Percentiles rank a stretch among this genome's conserved stretches.
Conservation (phyloP, 2,113 vertebrate genomes). For the Brienomyrus longianalis region DNA sequence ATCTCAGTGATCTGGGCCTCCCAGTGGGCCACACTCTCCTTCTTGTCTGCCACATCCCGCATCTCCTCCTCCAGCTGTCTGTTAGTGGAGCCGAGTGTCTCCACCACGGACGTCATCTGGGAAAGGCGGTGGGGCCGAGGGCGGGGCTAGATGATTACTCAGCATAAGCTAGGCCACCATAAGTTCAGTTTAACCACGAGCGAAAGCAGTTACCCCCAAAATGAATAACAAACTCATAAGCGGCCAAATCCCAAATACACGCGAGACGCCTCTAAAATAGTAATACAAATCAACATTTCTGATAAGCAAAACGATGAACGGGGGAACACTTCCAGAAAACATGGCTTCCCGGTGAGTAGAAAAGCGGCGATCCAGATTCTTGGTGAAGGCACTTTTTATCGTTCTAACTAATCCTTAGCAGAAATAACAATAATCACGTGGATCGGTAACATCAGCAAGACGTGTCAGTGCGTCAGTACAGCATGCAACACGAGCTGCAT, state of each 20-base stretch:
- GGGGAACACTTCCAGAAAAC: background rate
- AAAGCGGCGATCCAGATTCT: background rate
- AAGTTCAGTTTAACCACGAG: background rate
- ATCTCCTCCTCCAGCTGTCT: constrained; percentile 88
- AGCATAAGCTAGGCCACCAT: background rate
- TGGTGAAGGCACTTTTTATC: background rate
- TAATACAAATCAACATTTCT: background rate
- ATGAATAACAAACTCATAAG: background rate
- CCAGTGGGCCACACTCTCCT: constrained; percentile 95
- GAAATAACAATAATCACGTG: background rate
- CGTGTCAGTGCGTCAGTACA: no score
- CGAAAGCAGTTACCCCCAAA: background rate
- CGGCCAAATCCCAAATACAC: background rate
- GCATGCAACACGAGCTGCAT: no score
- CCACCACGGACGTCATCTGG: constrained; percentile 74
- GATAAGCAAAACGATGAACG: background rate
- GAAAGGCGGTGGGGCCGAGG: constrained; percentile 8
- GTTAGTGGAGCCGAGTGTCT: constrained; percentile 73
- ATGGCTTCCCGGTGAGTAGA: background rate
- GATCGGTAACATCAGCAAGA: no score
- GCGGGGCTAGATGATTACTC: background rate
- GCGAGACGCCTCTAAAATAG: background rate
- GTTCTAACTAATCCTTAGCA: background rate
- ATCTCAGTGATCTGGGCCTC: constrained; percentile 98
- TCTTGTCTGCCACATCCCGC: constrained; percentile 88